Evolutionary conservation across 2,113 vertebrate species (phyloP).

Genomic region (Ptyas mucosa): DNA sequence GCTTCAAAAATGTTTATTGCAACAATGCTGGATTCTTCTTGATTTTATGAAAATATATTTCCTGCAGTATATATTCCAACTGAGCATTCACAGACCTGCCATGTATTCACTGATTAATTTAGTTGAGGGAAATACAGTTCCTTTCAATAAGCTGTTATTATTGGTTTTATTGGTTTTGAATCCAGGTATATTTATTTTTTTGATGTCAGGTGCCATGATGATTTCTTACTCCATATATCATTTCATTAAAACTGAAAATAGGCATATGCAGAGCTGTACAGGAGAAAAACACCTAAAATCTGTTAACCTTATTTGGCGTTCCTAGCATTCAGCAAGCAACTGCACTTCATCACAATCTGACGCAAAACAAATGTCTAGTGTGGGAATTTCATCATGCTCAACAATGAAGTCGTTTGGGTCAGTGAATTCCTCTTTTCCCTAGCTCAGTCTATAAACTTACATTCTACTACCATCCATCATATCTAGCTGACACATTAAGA

Average conservation of each 20-base stretch:
- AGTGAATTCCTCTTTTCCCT: background rate
- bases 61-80: background rate
- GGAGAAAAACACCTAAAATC: background rate
- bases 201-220: background rate
- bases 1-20: background rate
- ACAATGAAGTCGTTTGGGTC: background rate
- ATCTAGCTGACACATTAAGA: background rate
- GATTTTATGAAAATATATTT: background rate
- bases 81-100: background rate
- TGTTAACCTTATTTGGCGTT: background rate
- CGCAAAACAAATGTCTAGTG: background rate
- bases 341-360: background rate
- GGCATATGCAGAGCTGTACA: background rate
- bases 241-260: background rate
- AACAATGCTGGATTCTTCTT: background rate
- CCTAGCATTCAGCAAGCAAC: background rate
- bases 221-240: background rate
- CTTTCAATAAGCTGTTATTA: background rate
- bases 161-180: background rate
- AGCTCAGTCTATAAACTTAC: background rate
- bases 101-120: background rate
- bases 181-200: background rate
- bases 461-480: background rate
- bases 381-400: background rate
- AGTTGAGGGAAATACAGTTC: background rate